A percentile compares a stretch with the other conserved stretches of the same genome.
Evolutionary conservation across 2,888 invertebrate genomes (phyloP).

Genomic region (Carabus problematicus): DNA sequence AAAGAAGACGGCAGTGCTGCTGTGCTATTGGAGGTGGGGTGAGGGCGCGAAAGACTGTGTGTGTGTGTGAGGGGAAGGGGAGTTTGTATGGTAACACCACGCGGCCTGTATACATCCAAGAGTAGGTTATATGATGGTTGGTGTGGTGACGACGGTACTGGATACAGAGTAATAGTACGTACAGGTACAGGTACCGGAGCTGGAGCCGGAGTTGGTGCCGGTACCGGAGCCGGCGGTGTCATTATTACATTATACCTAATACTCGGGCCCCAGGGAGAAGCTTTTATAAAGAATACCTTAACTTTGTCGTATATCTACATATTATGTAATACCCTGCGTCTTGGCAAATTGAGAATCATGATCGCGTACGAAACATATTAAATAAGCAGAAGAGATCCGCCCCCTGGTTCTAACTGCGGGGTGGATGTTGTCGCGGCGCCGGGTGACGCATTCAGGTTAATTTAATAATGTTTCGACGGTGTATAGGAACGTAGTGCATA

Average conservation of each 20-base stretch:
- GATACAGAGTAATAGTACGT: neutral
- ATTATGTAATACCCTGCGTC: constrained; percentile 50
- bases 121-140: no score
- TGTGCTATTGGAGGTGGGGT: neutral
- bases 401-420: neutral
- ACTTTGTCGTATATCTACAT: constrained; percentile 53
- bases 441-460: neutral
- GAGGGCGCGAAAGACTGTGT: no score
- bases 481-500: neutral
- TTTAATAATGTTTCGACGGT: neutral
- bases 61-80: neutral
- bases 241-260: constrained; percentile 53
- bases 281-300: constrained; percentile 47
- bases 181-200: neutral
- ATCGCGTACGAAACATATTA: constrained; percentile 48
- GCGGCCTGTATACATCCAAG: no score
- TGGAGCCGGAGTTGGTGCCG: constrained; percentile 46
- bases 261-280: constrained; percentile 28
- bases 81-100: neutral
- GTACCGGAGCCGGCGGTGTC: constrained; percentile 48
- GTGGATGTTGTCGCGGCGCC: constrained; percentile 3
- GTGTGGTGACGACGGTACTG: no score
- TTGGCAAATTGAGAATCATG: constrained; percentile 53
- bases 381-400: constrained; percentile 41
- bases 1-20: neutral